Evolutionary conservation across 2,888 invertebrate species (phyloP).

Genomic region (Erebia epiphron): DNA sequence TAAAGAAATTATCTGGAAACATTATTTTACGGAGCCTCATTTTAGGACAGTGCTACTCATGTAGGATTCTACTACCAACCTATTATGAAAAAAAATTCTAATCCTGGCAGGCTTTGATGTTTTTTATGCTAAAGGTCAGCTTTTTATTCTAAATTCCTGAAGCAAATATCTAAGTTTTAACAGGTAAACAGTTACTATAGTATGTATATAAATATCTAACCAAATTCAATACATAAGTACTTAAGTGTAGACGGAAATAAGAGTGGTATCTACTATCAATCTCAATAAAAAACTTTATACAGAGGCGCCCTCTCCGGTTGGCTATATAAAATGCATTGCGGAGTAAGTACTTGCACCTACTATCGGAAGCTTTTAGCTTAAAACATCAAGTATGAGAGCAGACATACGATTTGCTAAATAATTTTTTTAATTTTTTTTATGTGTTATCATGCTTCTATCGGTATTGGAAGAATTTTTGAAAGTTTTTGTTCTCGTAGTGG

Average conservation of each 20-base stretch:
- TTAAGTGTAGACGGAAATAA: not conserved
- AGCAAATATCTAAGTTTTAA: too few relatives aligned
- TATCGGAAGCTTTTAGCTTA: constrained; percentile 36
- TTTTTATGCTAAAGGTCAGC: too few relatives aligned
- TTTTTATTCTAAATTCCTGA: too few relatives aligned
- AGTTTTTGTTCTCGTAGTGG: too few relatives aligned
- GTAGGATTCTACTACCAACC: too few relatives aligned
- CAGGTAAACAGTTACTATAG: too few relatives aligned
- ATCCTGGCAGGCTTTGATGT: too few relatives aligned
- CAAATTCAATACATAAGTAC: not conserved
- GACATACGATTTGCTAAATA: constrained; percentile 22
- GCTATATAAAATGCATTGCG: constrained; percentile 29
- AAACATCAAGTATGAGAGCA: constrained; percentile 25
- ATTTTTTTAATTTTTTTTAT: constrained; percentile 2
- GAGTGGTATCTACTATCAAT: constrained; percentile 29
- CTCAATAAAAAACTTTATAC: constrained; percentile 23
- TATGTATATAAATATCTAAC: too few relatives aligned
- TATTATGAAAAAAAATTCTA: too few relatives aligned
- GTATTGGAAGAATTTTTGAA: not conserved
- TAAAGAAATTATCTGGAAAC: too few relatives aligned
- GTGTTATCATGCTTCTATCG: not conserved
- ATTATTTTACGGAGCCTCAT: too few relatives aligned
- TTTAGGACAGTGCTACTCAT: too few relatives aligned
- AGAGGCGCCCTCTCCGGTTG: constrained; percentile 24
- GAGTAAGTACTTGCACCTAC: constrained; percentile 28